These are phyloP conservation scores for Salmo trutta DNA, from an alignment of 2,797 vertebrate genomes.

Conservation along the genomic window DNA sequence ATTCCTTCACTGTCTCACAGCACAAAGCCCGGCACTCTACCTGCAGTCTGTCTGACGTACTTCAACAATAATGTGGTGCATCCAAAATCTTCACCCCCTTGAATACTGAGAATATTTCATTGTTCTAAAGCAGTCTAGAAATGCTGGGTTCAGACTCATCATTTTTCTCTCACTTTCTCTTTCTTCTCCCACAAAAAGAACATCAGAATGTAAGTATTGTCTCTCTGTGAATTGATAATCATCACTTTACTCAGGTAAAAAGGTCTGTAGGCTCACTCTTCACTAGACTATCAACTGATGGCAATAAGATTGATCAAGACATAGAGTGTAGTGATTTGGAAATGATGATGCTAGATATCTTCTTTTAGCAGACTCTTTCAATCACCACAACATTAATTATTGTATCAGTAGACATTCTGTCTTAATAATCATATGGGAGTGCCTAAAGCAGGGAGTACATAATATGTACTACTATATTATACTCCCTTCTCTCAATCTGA, in stretches of 20 bases:
- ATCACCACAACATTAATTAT: neutral
- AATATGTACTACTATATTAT: neutral
- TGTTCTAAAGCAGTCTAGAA: neutral
- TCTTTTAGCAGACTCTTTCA: neutral
- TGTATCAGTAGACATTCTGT: neutral
- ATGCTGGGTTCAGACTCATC: neutral
- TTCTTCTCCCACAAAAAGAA: too few species aligned
- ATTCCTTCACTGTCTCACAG: conserved; percentile 56
- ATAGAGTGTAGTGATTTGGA: neutral
- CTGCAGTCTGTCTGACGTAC: conserved; percentile 74
- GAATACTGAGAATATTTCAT: conserved; percentile 45
- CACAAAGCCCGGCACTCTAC: conserved; percentile 75
- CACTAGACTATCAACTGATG: neutral
- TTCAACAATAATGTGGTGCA: conserved; percentile 60
- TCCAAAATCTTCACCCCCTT: conserved; percentile 59
- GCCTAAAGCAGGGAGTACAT: neutral
- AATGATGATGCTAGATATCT: neutral
- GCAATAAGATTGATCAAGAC: neutral
- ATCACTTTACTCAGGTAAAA: too few species aligned
- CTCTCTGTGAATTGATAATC: too few species aligned
- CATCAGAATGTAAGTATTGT: too few species aligned
- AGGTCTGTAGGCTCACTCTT: too few species aligned
- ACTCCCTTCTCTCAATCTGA: neutral
- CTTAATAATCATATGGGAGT: neutral
- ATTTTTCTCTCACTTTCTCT: too few species aligned